Conservation (phyloP, 1,140 invertebrate genomes). For the Pseudachorutes palmiensis region DNA sequence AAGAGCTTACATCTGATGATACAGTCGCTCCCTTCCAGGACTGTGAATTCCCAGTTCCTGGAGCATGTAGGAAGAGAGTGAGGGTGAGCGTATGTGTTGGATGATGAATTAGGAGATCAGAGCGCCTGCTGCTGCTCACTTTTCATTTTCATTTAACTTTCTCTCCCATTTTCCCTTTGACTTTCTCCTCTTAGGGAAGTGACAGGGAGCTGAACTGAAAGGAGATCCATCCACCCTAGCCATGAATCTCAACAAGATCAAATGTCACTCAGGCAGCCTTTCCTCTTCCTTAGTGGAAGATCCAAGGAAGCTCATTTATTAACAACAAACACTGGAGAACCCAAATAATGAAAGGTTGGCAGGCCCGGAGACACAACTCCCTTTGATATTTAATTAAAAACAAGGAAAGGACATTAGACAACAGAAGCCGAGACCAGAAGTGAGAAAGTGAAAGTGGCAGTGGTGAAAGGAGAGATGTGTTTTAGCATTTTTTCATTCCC, state of each 20-base stretch:
- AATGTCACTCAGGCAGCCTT: conserved; percentile 5
- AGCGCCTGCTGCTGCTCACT: not conserved
- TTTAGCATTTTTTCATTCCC: too few species aligned
- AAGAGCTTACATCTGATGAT: too few species aligned
- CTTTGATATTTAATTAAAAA: conserved; percentile 11
- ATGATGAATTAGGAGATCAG: conserved; percentile 12
- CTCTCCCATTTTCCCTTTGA: not conserved
- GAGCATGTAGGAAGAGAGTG: not conserved
- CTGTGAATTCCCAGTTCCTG: not conserved
- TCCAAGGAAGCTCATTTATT: not conserved
- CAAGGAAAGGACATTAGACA: not conserved
- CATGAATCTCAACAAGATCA: not conserved
- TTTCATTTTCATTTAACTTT: conserved; percentile 6
- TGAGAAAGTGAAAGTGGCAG: not conserved
- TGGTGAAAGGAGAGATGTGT: conserved; percentile 12
- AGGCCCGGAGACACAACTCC: not conserved
- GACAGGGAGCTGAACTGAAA: not conserved
- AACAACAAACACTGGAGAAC: not conserved
- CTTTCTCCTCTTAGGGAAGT: not conserved
- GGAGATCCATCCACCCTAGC: not conserved
- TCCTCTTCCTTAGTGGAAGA: not conserved
- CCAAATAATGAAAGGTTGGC: not conserved
- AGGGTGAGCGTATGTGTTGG: not conserved
- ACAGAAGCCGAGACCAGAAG: not conserved
- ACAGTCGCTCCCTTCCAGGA: too few species aligned